Base-by-base conservation (phyloP, 2,888 invertebrate genomes). In the Altica lythri region DNA sequence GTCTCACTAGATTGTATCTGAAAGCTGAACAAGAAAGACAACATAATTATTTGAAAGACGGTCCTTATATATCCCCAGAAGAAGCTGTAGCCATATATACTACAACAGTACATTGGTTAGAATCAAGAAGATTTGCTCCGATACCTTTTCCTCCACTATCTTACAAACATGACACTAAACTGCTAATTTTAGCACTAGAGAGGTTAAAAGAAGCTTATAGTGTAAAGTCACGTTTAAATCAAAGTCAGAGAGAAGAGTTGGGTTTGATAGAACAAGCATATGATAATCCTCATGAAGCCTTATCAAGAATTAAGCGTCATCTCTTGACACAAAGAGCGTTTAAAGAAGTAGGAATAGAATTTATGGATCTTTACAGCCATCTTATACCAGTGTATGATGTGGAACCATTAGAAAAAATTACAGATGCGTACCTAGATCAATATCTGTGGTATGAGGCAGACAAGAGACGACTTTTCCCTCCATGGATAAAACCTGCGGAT, bases 61-160 rank as follows among this genome's bases (percentile, higher is more conserved):
- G 99, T 44, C 99, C 99, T 0, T 99, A 99, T 79, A 96, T 99
- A 69, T 96, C 96, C 1, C 97, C 99, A 0, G 99, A 99, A 77
- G 99, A 99, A 82, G 99, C 99, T 13, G 98, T 99, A 9, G 99
- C 99, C 19, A 99, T 99, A 72, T 99, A 99, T 77, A 99, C 99
- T 0, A 99, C 98, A 1, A 98, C 98, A 1, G 99, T 99, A 1
- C 99, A 99, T 80, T 99, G 99, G 99, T 80, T 99, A 60, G 99
- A 99, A 76, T 97, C 96, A 0, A 83, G 99, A 38, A 83, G 99
- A 62, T 99, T 99, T 79, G 97, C 98, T 1, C 99, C 99, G 0
- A 99, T 99, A 68, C 99, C 99, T 0, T 99, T 99, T 80, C 99
- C 99, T 2, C 99, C 99, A 0, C 83, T 99, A 0, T 97, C 98